phyloP scores from a whole-genome alignment of 2,113 vertebrate species.

The Sigmodon hispidus region DNA sequence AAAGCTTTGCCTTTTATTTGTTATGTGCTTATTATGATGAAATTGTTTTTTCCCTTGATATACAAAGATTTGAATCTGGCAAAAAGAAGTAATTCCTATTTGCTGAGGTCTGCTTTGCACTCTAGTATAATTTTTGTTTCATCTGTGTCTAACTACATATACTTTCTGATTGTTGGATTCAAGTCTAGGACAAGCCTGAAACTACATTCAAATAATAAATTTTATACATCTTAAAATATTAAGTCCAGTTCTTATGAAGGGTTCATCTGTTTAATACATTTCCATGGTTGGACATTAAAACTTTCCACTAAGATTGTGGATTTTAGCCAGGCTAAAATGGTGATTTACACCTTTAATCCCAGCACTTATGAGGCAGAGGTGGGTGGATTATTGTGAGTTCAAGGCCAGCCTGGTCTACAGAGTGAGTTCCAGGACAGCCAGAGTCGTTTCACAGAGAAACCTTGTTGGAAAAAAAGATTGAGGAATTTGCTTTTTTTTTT shows the following conservation, averaged over 20 bases:
- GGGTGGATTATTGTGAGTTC: too few species aligned
- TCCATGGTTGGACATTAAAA: slow-evolving; percentile 5
- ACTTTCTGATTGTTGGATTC: background rate
- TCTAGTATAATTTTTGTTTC: background rate
- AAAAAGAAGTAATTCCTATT: slow-evolving; percentile 6
- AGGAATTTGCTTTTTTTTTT: too few species aligned
- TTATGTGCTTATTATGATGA: background rate
- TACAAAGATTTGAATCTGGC: background rate
- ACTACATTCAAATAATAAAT: slow-evolving; percentile 32
- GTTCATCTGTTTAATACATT: background rate
- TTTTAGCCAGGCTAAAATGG: too few species aligned
- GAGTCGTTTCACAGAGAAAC: too few species aligned
- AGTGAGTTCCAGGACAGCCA: too few species aligned
- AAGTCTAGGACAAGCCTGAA: background rate
- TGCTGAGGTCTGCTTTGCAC: slow-evolving; percentile 26
- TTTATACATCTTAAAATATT: background rate
- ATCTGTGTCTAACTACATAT: background rate
- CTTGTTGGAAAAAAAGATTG: too few species aligned
- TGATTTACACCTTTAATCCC: too few species aligned
- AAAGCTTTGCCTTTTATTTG: background rate
- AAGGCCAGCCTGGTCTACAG: too few species aligned
- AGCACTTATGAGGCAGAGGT: too few species aligned
- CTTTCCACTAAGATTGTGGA: background rate
- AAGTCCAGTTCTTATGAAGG: background rate
- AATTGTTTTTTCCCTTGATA: background rate